Evolutionary conservation across 2,797 vertebrate genomes (phyloP), one percentile per base, ranked within the genome.

Genomic region (Paedocypris micromegethes): DNA sequence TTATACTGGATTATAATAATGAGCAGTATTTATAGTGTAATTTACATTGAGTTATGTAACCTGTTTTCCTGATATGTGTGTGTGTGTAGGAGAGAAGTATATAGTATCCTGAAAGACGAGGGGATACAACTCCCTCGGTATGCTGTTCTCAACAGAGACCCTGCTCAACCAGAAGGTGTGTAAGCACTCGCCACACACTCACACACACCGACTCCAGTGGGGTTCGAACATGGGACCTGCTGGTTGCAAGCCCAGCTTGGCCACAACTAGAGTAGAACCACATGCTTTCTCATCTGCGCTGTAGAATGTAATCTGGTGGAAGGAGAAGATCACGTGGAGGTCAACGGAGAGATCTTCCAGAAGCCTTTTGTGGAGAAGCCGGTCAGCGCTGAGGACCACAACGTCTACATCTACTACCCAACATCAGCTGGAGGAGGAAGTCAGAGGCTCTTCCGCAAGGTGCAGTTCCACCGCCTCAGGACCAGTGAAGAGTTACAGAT

Each of bases 281-380:
- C 23, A 23, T 23, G 23, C 23, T 23, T 23, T 23, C 23, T 23
- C 23, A 23, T 23, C 23, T 23, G 23, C 23, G 23, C 69, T 72
- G 2, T 77, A 94, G 92, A 94, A 83, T 94, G 92, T 78, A 94
- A 71, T 78, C 85, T 94, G 76, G 91, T 94, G 80, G 93, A 94
- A 83, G 93, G 93, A 46, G 93, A 94, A 83, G 93, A 93, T 83
- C 92, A 94, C 0, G 93, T 94, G 55, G 93, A 93, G 79, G 93
- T 94, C 55, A 94, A 93, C 56, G 92, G 93, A 37, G 91, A 93
- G 81, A 78, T 92, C 79, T 94, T 94, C 82, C 93, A 93, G 80
- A 93, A 94, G 74, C 93, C 93, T 3, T 93, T 94, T 81, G 93
- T 93, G 62, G 93, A 94, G 84, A 94, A 94, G 61, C 93, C 93